Evolutionary conservation across 2,888 invertebrate genomes (phyloP), one percentile per base, ranked within the genome.

Genomic region (Invenusta paracnida): DNA sequence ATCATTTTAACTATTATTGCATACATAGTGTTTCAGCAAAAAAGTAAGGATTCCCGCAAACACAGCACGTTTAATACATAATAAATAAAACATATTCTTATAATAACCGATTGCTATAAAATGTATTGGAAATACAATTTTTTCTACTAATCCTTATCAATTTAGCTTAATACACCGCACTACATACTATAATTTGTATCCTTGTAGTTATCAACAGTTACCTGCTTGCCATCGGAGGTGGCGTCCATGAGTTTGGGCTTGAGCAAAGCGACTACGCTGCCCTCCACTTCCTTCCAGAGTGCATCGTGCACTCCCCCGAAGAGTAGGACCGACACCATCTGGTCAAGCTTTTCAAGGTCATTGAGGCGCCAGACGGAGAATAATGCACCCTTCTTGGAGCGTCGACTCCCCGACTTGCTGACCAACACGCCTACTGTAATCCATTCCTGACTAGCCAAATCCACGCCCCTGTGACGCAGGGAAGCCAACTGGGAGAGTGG

Each of bases 341-440:
- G 29, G 13, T 85, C 85, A 1, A 85, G 2, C 30, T 31, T 17
- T 23, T 85, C 29, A n/a, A 85, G 28, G 29, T 85, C 85, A 83
- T 29, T 85, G 17, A 85, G 13, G 1, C 81, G n/a, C 85, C 85
- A 85, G 27, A 85, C 81, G 0, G 84, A 85, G 30, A 29, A 85
- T 17, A 30, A 30, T 1, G 28, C 30, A n/a, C 31, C 83, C 29
- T 85, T 67, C 31, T 82, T 85, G n/a, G 82, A 82, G 2, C 29
- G 29, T 11, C 81, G 28, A 29, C 1, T 29, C 1, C 30, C 11
- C 13, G 31, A 83, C 29, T 29, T 27, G 82, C n/a, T 1, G 2
- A 67, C 85, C 2, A 85, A 30, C 29, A 85, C 81, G n/a, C 85
- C 85, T 1, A 83, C 81, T 0, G 81, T 23, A 27, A 85, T 82